Percentiles rank a stretch among this genome's conserved stretches.
Evolutionary conservation across 1,140 invertebrate species (phyloP).

Genomic region (Drosophila ananassae): DNA sequence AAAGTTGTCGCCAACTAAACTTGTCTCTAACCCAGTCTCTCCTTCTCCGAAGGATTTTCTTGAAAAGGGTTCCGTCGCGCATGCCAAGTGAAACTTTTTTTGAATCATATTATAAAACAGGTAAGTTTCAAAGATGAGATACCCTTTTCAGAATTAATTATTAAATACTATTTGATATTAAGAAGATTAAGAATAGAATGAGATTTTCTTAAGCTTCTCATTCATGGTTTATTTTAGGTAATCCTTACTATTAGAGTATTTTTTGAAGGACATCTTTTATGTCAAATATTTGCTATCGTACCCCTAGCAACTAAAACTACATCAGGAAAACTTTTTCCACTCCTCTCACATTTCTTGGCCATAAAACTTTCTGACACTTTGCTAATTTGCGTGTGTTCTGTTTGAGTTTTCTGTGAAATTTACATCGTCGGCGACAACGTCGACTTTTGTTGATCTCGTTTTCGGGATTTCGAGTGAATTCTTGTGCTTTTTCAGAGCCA

Average conservation of each 20-base stretch:
- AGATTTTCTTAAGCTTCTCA: not conserved
- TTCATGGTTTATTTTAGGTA: not conserved
- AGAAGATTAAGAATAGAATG: not conserved
- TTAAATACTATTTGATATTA: no score
- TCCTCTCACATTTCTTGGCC: conserved; percentile 14
- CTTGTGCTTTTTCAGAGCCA: not conserved
- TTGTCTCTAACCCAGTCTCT: conserved; percentile 17
- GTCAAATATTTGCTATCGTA: not conserved
- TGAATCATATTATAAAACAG: conserved; percentile 29
- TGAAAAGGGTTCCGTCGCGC: conserved; percentile 20
- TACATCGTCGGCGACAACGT: conserved; percentile 32
- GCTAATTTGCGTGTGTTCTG: conserved; percentile 40
- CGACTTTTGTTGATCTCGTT: conserved; percentile 36
- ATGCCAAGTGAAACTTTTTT: conserved; percentile 64
- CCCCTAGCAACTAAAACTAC: conserved; percentile 26
- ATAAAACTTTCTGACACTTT: conserved; percentile 43
- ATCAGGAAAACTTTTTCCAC: conserved; percentile 29
- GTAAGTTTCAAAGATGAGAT: conserved; percentile 15
- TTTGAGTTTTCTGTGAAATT: conserved; percentile 38
- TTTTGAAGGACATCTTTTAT: not conserved
- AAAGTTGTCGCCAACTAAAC: conserved; percentile 60
- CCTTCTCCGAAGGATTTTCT: conserved; percentile 11
- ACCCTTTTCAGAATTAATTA: conserved; percentile 17
- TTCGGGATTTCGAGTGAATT: not conserved
- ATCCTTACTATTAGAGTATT: not conserved